Conservation (phyloP, 2,888 invertebrate genomes). For the Watsonalla binaria region DNA sequence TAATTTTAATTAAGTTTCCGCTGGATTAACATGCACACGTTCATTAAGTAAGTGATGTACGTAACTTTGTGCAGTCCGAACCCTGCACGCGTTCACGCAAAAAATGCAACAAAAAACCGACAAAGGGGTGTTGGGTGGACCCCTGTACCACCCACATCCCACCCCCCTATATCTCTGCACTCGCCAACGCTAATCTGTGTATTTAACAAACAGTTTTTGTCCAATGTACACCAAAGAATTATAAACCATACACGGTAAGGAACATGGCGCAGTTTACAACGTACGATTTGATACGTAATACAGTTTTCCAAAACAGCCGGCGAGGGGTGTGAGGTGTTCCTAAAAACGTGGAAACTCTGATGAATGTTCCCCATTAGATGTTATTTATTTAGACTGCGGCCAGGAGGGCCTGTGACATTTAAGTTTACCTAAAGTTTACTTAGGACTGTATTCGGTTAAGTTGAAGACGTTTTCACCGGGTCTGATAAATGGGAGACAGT, state of each 20-base stretch:
- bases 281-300: constrained; percentile 29
- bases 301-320: constrained; percentile 62
- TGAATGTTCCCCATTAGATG: constrained; percentile 79
- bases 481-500: constrained; percentile 67
- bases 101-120: constrained; percentile 72
- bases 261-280: constrained; percentile 27
- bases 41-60: constrained; percentile 27
- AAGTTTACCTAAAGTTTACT: constrained; percentile 76
- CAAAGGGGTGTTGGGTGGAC: constrained; percentile 61
- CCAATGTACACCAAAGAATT: constrained; percentile 28
- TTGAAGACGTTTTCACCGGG: constrained; percentile 65
- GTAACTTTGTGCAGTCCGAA: constrained; percentile 41
- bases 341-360: constrained; percentile 78
- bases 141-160: constrained; percentile 44
- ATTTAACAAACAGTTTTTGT: constrained; percentile 46
- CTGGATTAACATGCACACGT: background rate
- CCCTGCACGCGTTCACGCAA: constrained; percentile 57
- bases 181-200: constrained; percentile 70
- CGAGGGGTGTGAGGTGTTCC: constrained; percentile 70
- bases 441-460: constrained; percentile 77
- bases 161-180: constrained; percentile 68
- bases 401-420: constrained; percentile 70
- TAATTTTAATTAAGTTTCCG: background rate
- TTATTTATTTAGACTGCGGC: constrained; percentile 80
- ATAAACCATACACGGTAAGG: constrained; percentile 32